Percentiles rank a stretch among this genome's conserved stretches.
phyloP scores from a whole-genome alignment of 1,140 invertebrate genomes.

The Hypsibius dujardini region DNA sequence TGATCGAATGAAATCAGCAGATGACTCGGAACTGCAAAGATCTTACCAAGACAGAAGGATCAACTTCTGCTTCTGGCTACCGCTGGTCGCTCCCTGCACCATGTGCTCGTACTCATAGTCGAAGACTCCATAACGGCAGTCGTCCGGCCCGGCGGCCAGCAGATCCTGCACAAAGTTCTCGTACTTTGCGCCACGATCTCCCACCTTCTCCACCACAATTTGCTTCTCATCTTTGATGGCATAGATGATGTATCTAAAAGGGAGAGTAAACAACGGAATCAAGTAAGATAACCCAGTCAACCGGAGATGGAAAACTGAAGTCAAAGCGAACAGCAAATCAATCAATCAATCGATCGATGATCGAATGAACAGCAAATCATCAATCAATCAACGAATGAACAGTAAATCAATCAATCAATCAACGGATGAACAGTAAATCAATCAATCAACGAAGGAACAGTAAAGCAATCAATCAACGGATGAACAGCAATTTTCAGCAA shows the following conservation, averaged over 20 bases:
- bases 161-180: slow-evolving; percentile 73
- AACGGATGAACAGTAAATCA: no score
- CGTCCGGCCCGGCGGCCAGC: slow-evolving; percentile 58
- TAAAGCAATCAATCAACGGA: no score
- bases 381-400: no score
- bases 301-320: no score
- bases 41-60: slow-evolving; percentile 73
- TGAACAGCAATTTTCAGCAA: background rate
- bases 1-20: no score
- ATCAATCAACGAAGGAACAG: no score
- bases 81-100: slow-evolving; percentile 75
- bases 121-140: slow-evolving; percentile 82
- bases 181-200: slow-evolving; percentile 60
- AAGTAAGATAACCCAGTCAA: no score
- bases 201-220: slow-evolving; percentile 62
- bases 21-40: background rate
- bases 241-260: slow-evolving; percentile 62
- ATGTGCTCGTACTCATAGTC: slow-evolving; percentile 89
- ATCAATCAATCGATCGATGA: no score
- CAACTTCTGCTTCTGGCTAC: slow-evolving; percentile 63
- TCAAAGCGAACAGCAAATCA: no score
- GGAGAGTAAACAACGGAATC: background rate
- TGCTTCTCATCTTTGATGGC: slow-evolving; percentile 83
- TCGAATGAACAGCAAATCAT: no score
- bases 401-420: no score